Conservation (phyloP, 2,888 invertebrate genomes). For the Polyommatus iphigenia region DNA sequence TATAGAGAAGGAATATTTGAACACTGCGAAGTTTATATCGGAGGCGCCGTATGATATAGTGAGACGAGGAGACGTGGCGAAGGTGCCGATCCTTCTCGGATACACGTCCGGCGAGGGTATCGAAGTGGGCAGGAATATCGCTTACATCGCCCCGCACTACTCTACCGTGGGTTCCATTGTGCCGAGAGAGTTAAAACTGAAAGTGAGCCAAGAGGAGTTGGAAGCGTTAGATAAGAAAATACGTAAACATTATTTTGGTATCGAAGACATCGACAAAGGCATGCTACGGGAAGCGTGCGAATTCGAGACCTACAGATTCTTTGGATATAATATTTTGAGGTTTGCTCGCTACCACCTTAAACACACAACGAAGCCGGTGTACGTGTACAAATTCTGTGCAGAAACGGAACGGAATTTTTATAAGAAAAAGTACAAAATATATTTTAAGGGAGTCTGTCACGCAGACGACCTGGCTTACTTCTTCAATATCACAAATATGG, state of each 20-base stretch:
- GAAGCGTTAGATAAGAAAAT: slow-evolving; percentile 55
- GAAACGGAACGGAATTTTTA: slow-evolving; percentile 68
- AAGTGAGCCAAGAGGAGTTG: slow-evolving; percentile 52
- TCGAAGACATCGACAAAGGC: slow-evolving; percentile 51
- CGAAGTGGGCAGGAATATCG: slow-evolving; percentile 61
- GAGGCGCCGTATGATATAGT: slow-evolving; percentile 56
- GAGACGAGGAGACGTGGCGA: slow-evolving; percentile 53
- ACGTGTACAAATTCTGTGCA: slow-evolving; percentile 62
- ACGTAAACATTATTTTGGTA: slow-evolving; percentile 61
- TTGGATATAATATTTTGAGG: slow-evolving; percentile 62
- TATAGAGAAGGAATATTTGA: slow-evolving; percentile 58
- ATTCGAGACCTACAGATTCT: slow-evolving; percentile 61
- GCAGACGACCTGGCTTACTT: slow-evolving; percentile 67
- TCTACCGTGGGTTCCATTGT: slow-evolving; percentile 56
- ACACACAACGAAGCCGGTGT: slow-evolving; percentile 53
- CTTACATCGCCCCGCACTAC: slow-evolving; percentile 49
- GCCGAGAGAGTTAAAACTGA: slow-evolving; percentile 67
- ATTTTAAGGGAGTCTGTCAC: slow-evolving; percentile 66
- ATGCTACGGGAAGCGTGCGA: slow-evolving; percentile 55
- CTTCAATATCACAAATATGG: slow-evolving; percentile 62
- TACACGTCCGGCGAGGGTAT: slow-evolving; percentile 72
- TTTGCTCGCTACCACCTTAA: slow-evolving; percentile 59
- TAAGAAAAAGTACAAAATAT: slow-evolving; percentile 64
- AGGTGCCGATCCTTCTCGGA: slow-evolving; percentile 67
- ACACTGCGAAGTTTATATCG: slow-evolving; percentile 58